phyloP scores from a whole-genome alignment of 2,797 vertebrate species.

The Muscicapa striata region DNA sequence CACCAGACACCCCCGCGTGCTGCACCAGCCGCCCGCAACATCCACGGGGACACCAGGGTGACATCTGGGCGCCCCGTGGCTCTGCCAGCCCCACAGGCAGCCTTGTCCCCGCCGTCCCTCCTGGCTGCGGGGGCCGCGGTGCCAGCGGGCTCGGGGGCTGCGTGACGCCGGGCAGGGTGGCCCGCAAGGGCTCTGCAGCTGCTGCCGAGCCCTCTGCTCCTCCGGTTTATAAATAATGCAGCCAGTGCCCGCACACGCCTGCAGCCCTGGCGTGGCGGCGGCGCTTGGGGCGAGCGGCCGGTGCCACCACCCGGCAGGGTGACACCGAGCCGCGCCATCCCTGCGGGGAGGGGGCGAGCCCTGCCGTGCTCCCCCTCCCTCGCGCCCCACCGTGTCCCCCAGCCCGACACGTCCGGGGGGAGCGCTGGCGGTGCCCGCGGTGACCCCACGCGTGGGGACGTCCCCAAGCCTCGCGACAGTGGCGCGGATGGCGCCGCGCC shows the following conservation, averaged over 20 bases:
- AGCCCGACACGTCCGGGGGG: accelerated
- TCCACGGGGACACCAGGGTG: background rate
- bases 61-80: background rate
- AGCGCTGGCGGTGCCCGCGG: background rate
- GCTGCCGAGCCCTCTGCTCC: conserved; percentile 49
- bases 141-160: conserved; percentile 43
- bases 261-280: background rate
- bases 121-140: background rate
- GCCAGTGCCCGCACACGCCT: conserved; percentile 29
- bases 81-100: background rate
- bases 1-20: background rate
- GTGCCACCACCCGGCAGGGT: background rate
- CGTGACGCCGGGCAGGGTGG: conserved; percentile 40
- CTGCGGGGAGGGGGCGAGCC: accelerated
- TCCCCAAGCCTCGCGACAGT: background rate
- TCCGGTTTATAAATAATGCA: conserved; percentile 77
- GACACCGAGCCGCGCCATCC: background rate
- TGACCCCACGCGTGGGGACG: conserved; percentile 27
- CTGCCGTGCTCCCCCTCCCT: accelerated
- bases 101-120: background rate
- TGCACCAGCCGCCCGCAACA: background rate
- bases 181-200: conserved; percentile 59
- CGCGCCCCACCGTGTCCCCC: background rate
- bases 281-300: background rate
- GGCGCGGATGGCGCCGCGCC: conserved; percentile 45